phyloP scores from a whole-genome alignment of 2,888 invertebrate species.

The Dasypogon diadema region DNA sequence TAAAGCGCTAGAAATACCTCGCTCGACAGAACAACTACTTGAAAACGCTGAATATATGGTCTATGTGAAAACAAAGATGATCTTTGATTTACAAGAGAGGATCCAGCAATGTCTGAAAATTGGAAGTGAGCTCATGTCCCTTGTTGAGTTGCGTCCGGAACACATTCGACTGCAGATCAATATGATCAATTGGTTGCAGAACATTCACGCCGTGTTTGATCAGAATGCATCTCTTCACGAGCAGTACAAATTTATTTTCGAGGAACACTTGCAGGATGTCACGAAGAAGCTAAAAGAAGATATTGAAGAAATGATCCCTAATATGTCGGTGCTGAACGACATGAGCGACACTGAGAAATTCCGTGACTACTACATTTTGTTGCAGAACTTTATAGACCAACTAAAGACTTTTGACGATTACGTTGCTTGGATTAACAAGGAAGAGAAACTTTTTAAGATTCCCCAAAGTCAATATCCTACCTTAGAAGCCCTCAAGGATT shows the following conservation, averaged over 20 bases:
- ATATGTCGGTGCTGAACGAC: constrained; percentile 81
- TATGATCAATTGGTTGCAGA: constrained; percentile 85
- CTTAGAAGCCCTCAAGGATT: constrained; percentile 81
- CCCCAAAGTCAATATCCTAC: constrained; percentile 81
- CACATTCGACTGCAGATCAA: constrained; percentile 85
- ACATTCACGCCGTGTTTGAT: constrained; percentile 85
- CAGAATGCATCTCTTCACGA: constrained; percentile 84
- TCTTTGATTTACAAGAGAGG: constrained; percentile 77
- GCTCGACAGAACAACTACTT: constrained; percentile 84
- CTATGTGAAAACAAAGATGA: constrained; percentile 78
- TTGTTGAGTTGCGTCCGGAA: constrained; percentile 78
- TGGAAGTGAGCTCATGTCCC: constrained; percentile 79
- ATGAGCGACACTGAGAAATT: constrained; percentile 86
- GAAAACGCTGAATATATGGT: constrained; percentile 85
- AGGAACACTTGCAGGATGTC: constrained; percentile 80
- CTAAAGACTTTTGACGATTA: constrained; percentile 81
- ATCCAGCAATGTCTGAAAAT: constrained; percentile 76
- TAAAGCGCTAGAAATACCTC: constrained; percentile 79
- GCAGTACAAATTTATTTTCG: constrained; percentile 84
- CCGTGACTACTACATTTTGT: constrained; percentile 81
- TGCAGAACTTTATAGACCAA: constrained; percentile 81
- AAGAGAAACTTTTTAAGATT: constrained; percentile 86
- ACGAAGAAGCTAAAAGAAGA: constrained; percentile 79
- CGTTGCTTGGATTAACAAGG: constrained; percentile 88
- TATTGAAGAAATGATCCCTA: constrained; percentile 79